Conservation (phyloP, 2,888 invertebrate species). For the Hipparchia semele region DNA sequence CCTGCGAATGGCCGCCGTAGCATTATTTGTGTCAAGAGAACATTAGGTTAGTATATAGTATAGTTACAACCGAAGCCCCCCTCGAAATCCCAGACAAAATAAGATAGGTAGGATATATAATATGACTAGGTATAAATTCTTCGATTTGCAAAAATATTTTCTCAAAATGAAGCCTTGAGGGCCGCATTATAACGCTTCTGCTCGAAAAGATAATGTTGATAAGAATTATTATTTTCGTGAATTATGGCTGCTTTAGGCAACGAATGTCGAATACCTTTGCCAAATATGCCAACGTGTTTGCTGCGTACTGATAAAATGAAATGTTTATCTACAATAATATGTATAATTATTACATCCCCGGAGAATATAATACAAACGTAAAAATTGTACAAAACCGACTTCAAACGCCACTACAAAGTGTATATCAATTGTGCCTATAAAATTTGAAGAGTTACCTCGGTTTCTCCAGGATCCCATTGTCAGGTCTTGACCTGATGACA, state of each 20-base stretch:
- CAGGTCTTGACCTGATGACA: too few species aligned
- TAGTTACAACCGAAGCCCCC: not conserved
- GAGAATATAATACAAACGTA: too few species aligned
- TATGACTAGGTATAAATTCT: not conserved
- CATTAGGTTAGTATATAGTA: too few species aligned
- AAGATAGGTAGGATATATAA: not conserved
- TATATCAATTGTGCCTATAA: too few species aligned
- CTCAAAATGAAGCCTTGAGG: constrained; percentile 17
- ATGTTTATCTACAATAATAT: not conserved
- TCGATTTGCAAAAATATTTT: constrained; percentile 10
- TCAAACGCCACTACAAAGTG: too few species aligned
- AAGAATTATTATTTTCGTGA: constrained; percentile 37
- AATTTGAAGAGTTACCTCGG: too few species aligned
- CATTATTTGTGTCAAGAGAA: too few species aligned
- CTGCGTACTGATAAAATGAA: constrained; percentile 9
- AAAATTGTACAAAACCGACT: too few species aligned
- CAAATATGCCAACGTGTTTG: not conserved
- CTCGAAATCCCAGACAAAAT: not conserved
- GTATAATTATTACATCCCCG: too few species aligned
- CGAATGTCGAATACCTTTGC: constrained; percentile 21
- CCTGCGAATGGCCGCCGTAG: too few species aligned
- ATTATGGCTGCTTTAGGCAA: constrained; percentile 29
- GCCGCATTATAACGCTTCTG: constrained; percentile 32
- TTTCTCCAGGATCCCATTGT: too few species aligned
- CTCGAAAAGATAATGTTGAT: constrained; percentile 41